phyloP scores from a whole-genome alignment of 2,888 invertebrate species.

The Synanthedon tipuliformis region DNA sequence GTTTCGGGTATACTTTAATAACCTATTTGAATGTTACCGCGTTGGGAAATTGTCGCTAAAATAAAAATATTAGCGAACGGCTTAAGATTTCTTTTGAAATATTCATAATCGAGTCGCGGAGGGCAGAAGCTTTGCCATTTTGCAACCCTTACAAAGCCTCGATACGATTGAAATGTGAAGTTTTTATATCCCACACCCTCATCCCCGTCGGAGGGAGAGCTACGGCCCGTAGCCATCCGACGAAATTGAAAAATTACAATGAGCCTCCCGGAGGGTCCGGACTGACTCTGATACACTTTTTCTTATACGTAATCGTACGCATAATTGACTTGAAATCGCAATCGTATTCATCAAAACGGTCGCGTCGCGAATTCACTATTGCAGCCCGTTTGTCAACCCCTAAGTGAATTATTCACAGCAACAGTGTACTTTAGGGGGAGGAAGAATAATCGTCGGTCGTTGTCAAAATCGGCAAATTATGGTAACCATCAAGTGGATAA shows the following conservation, averaged over 20 bases:
- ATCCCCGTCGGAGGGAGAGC: not conserved
- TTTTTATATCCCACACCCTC: slow-evolving; percentile 3
- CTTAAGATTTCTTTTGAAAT: slow-evolving; percentile 13
- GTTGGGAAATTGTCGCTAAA: too few species aligned
- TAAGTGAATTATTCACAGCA: too few species aligned
- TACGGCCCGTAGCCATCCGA: not conserved
- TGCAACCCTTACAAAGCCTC: slow-evolving; percentile 1
- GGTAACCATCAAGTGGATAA: too few species aligned
- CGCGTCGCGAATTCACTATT: too few species aligned
- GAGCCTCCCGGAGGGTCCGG: slow-evolving; percentile 2
- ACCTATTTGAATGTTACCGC: too few species aligned
- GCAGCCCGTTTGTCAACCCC: too few species aligned
- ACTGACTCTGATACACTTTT: not conserved
- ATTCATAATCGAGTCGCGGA: slow-evolving; percentile 12
- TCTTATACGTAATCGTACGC: not conserved
- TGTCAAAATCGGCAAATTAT: too few species aligned
- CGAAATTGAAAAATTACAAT: slow-evolving; percentile 22
- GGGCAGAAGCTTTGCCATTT: slow-evolving; percentile 5
- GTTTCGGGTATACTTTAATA: too few species aligned
- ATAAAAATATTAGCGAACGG: not conserved
- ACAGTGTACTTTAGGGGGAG: too few species aligned
- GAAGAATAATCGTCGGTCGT: too few species aligned
- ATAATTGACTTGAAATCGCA: not conserved
- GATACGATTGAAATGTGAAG: slow-evolving; percentile 8
- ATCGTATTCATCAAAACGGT: too few species aligned